A percentile compares a stretch with the other conserved stretches of the same genome.
These are phyloP conservation scores for Thyatira batis DNA, from an alignment of 2,888 invertebrate species.

Conservation along the genomic window DNA sequence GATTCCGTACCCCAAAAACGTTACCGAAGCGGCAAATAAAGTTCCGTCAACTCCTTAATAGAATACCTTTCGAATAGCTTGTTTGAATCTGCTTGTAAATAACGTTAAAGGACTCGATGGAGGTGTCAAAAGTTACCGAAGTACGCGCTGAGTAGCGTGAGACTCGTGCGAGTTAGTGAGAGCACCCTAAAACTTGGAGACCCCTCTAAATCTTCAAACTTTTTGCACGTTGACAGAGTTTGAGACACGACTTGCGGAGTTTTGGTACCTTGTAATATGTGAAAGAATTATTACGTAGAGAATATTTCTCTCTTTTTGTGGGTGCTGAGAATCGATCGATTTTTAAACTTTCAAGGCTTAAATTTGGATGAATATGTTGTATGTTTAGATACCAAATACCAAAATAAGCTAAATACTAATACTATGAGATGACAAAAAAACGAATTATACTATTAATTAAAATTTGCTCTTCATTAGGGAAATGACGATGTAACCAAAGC, in stretches of 20 bases:
- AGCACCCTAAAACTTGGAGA: constrained; percentile 51
- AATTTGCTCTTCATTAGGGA: too few species aligned
- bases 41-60: constrained; percentile 47
- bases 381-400: too few species aligned
- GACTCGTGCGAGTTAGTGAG: constrained; percentile 16
- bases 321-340: too few species aligned
- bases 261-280: constrained; percentile 24
- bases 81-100: constrained; percentile 49
- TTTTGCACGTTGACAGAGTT: constrained; percentile 53
- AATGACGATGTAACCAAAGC: too few species aligned
- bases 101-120: constrained; percentile 42
- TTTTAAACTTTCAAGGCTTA: too few species aligned
- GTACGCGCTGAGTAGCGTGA: constrained; percentile 29
- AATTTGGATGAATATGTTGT: too few species aligned
- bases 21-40: constrained; percentile 40
- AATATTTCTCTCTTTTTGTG: background rate
- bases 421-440: too few species aligned
- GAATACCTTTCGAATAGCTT: constrained; percentile 52
- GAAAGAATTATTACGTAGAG: background rate
- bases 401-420: too few species aligned
- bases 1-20: constrained; percentile 30
- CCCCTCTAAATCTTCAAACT: constrained; percentile 65
- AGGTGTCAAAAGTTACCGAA: constrained; percentile 56
- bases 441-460: too few species aligned
- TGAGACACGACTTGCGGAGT: constrained; percentile 50